Conservation (phyloP, 35 echinoderm and acorn worm genomes). For the Apostichopus californicus region DNA sequence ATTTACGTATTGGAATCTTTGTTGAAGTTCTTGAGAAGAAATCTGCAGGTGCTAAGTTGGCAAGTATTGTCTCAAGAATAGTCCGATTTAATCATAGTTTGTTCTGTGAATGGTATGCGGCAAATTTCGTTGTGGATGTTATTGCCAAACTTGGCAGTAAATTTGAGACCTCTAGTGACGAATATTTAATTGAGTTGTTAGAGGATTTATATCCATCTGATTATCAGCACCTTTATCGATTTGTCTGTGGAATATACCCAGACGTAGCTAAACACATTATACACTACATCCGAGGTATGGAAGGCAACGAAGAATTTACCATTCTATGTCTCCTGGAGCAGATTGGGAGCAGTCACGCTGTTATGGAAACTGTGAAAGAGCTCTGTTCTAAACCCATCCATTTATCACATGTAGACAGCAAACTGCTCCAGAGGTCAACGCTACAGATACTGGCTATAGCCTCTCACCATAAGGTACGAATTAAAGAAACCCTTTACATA, state of each 20-base stretch:
- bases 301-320: neutral
- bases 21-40: neutral
- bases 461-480: neutral
- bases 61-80: no score
- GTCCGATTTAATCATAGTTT: neutral
- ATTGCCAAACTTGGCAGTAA: neutral
- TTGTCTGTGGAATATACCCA: constrained; percentile 9
- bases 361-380: neutral
- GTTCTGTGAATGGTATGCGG: neutral
- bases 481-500: neutral
- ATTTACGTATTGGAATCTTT: neutral
- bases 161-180: neutral
- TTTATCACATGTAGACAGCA: neutral
- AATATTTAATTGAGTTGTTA: neutral
- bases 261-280: neutral
- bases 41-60: neutral
- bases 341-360: no score
- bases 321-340: constrained; percentile 19
- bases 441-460: neutral
- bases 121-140: neutral
- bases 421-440: neutral
- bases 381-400: no score
- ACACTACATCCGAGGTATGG: neutral
- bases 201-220: neutral
- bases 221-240: neutral